Conservation (phyloP, 2,888 invertebrate species). For the Leptopilina myrica region DNA sequence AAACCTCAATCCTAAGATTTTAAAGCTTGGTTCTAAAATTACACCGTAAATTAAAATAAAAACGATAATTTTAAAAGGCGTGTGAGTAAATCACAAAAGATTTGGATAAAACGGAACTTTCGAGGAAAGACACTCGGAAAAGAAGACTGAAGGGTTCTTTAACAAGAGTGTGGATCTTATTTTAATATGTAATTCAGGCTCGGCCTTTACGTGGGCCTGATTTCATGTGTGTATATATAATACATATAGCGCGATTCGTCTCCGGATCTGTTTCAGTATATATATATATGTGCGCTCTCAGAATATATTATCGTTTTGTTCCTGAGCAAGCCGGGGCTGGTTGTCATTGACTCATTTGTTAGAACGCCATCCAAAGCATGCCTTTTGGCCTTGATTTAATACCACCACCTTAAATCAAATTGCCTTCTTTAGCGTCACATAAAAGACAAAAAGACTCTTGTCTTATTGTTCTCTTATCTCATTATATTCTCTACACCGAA, state of each 20-base stretch:
- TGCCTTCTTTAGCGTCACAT: constrained; percentile 56
- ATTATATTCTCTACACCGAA: too few species aligned
- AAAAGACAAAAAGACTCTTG: constrained; percentile 72
- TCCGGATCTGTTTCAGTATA: constrained; percentile 49
- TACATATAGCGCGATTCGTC: constrained; percentile 58
- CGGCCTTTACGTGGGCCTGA: constrained; percentile 43
- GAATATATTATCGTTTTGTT: constrained; percentile 77
- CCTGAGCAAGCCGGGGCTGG: constrained; percentile 69
- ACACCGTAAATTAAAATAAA: too few species aligned
- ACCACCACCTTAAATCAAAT: constrained; percentile 70
- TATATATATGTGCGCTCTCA: constrained; percentile 55
- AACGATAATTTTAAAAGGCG: too few species aligned
- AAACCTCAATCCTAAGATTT: too few species aligned
- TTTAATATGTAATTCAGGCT: neutral
- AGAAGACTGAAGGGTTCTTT: neutral
- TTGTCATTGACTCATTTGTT: constrained; percentile 77
- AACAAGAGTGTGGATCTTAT: neutral
- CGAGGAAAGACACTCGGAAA: too few species aligned
- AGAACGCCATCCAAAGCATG: constrained; percentile 76
- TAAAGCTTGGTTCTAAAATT: too few species aligned
- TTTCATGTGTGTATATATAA: constrained; percentile 38
- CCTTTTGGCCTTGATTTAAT: constrained; percentile 75
- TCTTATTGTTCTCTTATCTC: constrained; percentile 55
- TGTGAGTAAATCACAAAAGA: too few species aligned
- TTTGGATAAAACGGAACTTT: too few species aligned